Evolutionary conservation across 1,140 invertebrate genomes (phyloP).

Genomic region (Cydia splendana): DNA sequence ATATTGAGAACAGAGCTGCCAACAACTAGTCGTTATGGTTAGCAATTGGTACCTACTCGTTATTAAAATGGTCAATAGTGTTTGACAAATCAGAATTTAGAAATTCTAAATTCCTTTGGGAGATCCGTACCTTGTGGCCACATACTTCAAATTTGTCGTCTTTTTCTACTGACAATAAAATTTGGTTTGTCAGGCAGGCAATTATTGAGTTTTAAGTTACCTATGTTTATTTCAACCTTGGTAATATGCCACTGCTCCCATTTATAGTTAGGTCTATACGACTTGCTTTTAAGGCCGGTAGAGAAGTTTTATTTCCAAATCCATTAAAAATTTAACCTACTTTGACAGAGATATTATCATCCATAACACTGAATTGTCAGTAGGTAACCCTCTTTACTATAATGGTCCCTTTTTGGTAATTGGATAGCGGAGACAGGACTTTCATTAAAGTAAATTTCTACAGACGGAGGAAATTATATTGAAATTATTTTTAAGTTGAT

Average conservation of each 20-base stretch:
- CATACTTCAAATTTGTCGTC: no score
- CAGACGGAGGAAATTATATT: background rate
- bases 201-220: no score
- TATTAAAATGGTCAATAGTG: no score
- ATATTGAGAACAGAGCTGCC: no score
- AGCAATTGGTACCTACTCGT: no score
- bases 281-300: background rate
- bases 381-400: background rate
- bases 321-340: background rate
- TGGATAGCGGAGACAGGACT: background rate
- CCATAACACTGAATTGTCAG: background rate
- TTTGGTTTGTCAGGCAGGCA: no score
- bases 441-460: background rate
- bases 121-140: no score
- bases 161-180: no score
- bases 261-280: background rate
- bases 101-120: no score
- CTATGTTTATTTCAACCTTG: background rate
- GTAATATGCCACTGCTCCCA: background rate
- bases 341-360: conserved; percentile 20
- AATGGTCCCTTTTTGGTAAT: conserved; percentile 13
- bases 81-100: no score
- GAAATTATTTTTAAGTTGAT: no score
- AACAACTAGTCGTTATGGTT: no score
- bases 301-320: background rate